Base-by-base conservation (phyloP, 2,888 invertebrate genomes). In the Drosophila anomelani region DNA sequence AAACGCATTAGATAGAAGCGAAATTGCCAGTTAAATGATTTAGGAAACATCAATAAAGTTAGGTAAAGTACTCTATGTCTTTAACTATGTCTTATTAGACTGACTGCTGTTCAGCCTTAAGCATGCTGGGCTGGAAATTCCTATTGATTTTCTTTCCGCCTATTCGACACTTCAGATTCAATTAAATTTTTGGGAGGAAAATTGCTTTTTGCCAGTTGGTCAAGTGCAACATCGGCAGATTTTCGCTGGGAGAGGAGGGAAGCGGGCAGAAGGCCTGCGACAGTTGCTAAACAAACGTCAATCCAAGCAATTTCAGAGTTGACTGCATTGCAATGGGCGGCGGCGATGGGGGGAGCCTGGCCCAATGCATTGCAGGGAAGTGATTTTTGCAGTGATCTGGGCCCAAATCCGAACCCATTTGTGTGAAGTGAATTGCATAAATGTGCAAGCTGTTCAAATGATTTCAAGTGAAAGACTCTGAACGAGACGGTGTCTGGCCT, bases 361-460 rank as follows among this genome's bases (percentile, higher is more conserved):
- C 34, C 13, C 17, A 47, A 43, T 64, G 66, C 66, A 66, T 32
- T 64, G 59, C 67, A 57, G 80, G 54, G 54, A 76, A 80, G 61
- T 69, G 77, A 74, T 70, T 86, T 83, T 81, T 73, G 75, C 75
- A 81, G 81, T 81, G 81, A 85, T 85, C 79, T 68, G 29, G 49
- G 78, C 49, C 80, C 68, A 76, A 85, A 87, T 75, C 64, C 39
- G 10, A 49, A 47, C 36, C 55, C 55, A 67, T 58, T 34, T 66
- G 49, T 15, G 60, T 60, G 57, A 80, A 82, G 74, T 80, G 77
- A 82, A 69, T 80, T 76, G 86, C 79, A 85, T 73, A 78, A 86
- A 86, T 88, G 79, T 79, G 84, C 79, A 81, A 83, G 75, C 64
- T 78, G 77, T 81, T 81, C 72, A 79, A 88, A 81, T 83, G 78